Percentiles rank a stretch among this genome's conserved stretches.
These are phyloP conservation scores for Menidia menidia DNA, from an alignment of 2,797 vertebrate genomes.

Conservation along the genomic window DNA sequence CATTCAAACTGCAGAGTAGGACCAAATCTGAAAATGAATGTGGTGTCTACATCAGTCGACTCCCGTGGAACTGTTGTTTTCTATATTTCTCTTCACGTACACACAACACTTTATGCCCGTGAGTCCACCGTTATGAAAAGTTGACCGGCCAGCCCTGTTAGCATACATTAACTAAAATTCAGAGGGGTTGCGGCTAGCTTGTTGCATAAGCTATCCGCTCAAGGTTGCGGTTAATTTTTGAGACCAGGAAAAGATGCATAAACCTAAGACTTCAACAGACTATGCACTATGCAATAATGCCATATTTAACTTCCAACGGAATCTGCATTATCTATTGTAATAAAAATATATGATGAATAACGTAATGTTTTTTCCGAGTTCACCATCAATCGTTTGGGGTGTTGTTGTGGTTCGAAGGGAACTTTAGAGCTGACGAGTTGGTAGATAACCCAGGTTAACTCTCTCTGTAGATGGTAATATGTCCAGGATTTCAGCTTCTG, in stretches of 20 bases:
- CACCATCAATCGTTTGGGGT: no score
- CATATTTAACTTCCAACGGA: no score
- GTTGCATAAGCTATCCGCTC: slow-evolving; percentile 3
- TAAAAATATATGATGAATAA: no score
- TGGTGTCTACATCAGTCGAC: slow-evolving; percentile 48
- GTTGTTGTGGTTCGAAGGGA: no score
- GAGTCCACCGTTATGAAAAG: not conserved
- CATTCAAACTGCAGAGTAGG: slow-evolving; percentile 73
- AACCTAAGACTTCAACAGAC: slow-evolving; percentile 1
- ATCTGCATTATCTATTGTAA: no score
- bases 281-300: not conserved
- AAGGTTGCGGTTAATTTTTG: slow-evolving; percentile 29
- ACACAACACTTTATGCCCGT: slow-evolving; percentile 1
- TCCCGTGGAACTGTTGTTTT: slow-evolving; percentile 29
- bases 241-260: slow-evolving; percentile 26
- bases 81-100: slow-evolving; percentile 19
- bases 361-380: no score
- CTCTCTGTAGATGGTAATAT: no score
- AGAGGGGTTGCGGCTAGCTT: slow-evolving; percentile 12
- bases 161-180: not conserved
- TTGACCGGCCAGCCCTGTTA: slow-evolving; percentile 3
- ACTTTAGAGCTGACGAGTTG: no score
- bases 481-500: no score
- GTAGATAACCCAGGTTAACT: no score
- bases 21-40: slow-evolving; percentile 66